Conservation (phyloP, 2,888 invertebrate genomes). For the Cheilosia urbana region DNA sequence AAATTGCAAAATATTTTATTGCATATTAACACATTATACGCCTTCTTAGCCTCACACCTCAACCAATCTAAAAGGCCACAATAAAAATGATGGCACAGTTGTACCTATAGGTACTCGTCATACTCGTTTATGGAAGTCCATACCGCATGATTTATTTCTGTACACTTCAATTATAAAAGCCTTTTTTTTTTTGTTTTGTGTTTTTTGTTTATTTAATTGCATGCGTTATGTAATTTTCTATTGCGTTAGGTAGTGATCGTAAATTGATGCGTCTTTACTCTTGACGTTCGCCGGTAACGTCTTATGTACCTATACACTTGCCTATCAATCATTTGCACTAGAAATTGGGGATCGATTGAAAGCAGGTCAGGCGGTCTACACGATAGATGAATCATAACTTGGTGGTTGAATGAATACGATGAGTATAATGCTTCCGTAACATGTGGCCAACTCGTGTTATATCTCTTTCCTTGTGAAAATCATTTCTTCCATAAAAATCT, state of each 20-base stretch:
- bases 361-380: neutral
- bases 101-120: neutral
- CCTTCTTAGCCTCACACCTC: neutral
- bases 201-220: neutral
- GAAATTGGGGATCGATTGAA: neutral
- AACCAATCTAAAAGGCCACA: neutral
- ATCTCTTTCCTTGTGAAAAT: neutral
- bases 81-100: neutral
- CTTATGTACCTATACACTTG: neutral
- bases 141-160: slow-evolving; percentile 8
- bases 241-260: slow-evolving; percentile 5
- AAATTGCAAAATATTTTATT: slow-evolving; percentile 1
- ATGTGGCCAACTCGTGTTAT: neutral
- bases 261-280: too few relatives aligned
- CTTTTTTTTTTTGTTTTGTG: neutral
- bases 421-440: neutral
- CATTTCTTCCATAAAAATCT: neutral
- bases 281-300: neutral
- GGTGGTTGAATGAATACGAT: neutral
- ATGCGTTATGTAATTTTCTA: slow-evolving; percentile 6
- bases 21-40: neutral
- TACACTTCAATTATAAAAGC: slow-evolving; percentile 22
- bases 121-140: neutral
- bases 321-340: slow-evolving; percentile 5
- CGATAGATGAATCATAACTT: neutral